phyloP scores from a whole-genome alignment of 30 jellyfish, hydroid and myxozoan genomes.

The Hydractinia echinata region DNA sequence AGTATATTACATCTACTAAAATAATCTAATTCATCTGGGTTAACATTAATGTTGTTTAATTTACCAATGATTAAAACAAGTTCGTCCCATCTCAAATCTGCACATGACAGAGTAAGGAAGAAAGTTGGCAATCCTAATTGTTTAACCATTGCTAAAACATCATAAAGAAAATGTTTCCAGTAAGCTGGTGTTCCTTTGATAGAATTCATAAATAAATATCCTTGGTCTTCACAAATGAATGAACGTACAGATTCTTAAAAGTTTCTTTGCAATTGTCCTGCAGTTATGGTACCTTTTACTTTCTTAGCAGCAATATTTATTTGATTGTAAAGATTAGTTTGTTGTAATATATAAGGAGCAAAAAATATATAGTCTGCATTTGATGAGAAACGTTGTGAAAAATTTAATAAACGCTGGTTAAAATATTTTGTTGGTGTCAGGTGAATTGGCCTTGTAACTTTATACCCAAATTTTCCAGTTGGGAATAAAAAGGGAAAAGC shows the following conservation, averaged over 20 bases:
- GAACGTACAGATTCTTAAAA: slow-evolving; percentile 21
- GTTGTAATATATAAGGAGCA: too few relatives aligned
- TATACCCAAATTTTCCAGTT: slow-evolving; percentile 10
- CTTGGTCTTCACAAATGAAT: slow-evolving; percentile 24
- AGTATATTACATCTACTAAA: too few relatives aligned
- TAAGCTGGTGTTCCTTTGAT: slow-evolving; percentile 14
- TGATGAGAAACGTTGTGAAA: too few relatives aligned
- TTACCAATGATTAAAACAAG: background rate
- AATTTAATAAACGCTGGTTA: background rate
- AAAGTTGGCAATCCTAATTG: slow-evolving; percentile 17
- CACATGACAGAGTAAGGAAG: background rate
- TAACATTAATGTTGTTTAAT: background rate
- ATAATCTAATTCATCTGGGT: background rate
- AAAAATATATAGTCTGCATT: too few relatives aligned
- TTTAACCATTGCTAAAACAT: slow-evolving; percentile 19
- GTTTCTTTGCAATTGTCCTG: too few relatives aligned
- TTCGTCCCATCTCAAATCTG: slow-evolving; percentile 10
- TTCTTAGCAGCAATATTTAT: too few relatives aligned
- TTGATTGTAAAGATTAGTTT: too few relatives aligned
- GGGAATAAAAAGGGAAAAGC: slow-evolving; percentile 6
- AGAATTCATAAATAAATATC: background rate
- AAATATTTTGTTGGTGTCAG: background rate
- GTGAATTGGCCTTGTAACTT: background rate
- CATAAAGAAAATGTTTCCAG: slow-evolving; percentile 18
- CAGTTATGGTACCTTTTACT: too few relatives aligned